These are phyloP conservation scores for Marmota flaviventris DNA, from an alignment of 2,113 vertebrate genomes.

Conservation along the genomic window DNA sequence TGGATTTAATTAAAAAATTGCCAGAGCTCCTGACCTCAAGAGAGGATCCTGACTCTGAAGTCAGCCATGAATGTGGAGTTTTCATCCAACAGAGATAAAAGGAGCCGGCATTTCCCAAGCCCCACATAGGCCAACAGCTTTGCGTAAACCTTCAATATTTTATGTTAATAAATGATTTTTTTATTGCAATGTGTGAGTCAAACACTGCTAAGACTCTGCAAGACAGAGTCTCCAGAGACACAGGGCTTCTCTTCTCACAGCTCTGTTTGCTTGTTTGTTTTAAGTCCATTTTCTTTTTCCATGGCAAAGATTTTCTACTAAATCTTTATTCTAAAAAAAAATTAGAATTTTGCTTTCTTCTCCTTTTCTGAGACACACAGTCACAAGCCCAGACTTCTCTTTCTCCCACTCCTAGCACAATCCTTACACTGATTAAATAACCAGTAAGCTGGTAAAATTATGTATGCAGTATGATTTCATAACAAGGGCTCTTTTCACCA, in stretches of 20 bases:
- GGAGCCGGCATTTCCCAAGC: not conserved
- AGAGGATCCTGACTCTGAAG: no score
- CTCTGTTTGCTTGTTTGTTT: not conserved
- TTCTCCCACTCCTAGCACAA: no score
- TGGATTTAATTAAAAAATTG: no score
- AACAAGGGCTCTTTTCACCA: no score
- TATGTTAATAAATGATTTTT: not conserved
- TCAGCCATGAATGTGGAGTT: no score
- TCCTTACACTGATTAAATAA: not conserved
- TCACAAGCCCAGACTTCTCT: not conserved
- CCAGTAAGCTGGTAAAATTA: not conserved
- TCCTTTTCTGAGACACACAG: not conserved
- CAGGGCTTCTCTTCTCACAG: rapidly evolving
- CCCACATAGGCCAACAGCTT: not conserved
- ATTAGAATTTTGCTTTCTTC: not conserved
- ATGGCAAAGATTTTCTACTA: not conserved
- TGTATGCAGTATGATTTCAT: not conserved
- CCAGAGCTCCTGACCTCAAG: no score
- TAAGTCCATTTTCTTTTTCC: not conserved
- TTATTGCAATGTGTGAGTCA: not conserved
- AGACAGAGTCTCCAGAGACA: not conserved
- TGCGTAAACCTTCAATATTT: not conserved
- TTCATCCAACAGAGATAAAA: no score
- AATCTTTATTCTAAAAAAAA: not conserved
- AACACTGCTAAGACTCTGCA: not conserved